Base-by-base conservation (phyloP, 2,797 vertebrate species). In the Anguilla marmorata region DNA sequence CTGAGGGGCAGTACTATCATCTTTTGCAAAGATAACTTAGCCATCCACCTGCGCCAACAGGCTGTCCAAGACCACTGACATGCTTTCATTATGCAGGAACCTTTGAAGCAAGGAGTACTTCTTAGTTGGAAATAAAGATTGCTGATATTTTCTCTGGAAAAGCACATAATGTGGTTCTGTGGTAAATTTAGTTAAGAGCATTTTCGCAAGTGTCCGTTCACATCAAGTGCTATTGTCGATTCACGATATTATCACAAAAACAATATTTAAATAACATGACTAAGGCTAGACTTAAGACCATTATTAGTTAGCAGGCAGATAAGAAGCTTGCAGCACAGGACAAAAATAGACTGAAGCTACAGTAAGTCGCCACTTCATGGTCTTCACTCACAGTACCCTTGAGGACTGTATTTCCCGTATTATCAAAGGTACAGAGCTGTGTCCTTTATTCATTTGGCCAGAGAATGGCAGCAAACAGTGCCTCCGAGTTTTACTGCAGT, bases 281-380 rank as follows among this genome's bases (percentile, higher is more conserved):
- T 58, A 58, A 58, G 84, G n/a, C 45, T 82, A 82, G 0, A 48
- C 45, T 19, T 82, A 82, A 85, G 54, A 85, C 56, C 27, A 52
- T 52, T 60, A 85, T 41, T 84, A 83, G 27, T 85, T 85, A 60
- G 30, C 54, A 33, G 30, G 84, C 54, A 85, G 84, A 60, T 85
- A 85, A 85, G 84, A 85, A 27, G 84, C 84, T 85, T 85, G 84
- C 84, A 58, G 84, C 33, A 33, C n/a, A 21, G 52, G 84, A 54
- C 54, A 85, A 37, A 85, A 85, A 85, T 85, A 82, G 79, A 82
- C 79, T 48, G 21, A 80, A 74, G 69, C 80, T 37, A 50, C 41
- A 52, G 21, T 48, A 83, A 85, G 83, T 16, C 83, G n/a, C 52
- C 3, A 19, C 50, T 52, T 85, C 84, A 58, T 54, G 14, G 84